Evolutionary conservation across 2,113 vertebrate species (phyloP).

Genomic region (Nerophis ophidion): DNA sequence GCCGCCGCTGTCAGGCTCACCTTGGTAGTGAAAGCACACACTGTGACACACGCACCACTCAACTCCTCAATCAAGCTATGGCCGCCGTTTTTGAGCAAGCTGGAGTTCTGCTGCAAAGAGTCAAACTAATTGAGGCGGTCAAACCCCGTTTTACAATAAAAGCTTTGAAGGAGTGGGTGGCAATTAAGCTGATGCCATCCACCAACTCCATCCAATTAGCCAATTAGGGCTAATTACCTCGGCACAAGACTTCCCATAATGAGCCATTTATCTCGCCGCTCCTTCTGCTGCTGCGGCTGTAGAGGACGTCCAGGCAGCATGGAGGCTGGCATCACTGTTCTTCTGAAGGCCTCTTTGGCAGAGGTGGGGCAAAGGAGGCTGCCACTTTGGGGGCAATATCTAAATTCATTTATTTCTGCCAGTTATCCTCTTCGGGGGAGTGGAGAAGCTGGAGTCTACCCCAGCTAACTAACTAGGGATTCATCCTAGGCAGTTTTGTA

Average conservation of each 20-base stretch:
- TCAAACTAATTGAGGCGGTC: neutral
- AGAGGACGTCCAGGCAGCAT: constrained; percentile 45
- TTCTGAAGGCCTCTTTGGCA: neutral
- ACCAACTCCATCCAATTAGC: constrained; percentile 64
- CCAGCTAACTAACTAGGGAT: no score
- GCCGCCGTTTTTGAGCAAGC: neutral
- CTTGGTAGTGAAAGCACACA: constrained; percentile 41
- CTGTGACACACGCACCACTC: constrained; percentile 8
- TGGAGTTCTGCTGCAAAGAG: neutral
- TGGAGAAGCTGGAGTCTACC: no score
- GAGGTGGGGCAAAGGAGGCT: neutral
- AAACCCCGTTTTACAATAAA: constrained; percentile 27
- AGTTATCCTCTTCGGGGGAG: no score
- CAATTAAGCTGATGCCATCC: constrained; percentile 59
- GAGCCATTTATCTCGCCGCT: constrained; percentile 62
- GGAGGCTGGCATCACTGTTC: neutral
- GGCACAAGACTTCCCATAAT: constrained; percentile 65
- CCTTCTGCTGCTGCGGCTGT: constrained; percentile 26
- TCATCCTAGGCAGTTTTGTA: no score
- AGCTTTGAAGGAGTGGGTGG: constrained; percentile 14
- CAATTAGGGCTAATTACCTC: constrained; percentile 70
- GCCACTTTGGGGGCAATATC: neutral
- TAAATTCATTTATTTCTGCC: no score
- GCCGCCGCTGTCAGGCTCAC: constrained; percentile 51
- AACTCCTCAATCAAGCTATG: neutral